Conservation (phyloP, 1,140 invertebrate genomes). For the Ceratina japonica region DNA sequence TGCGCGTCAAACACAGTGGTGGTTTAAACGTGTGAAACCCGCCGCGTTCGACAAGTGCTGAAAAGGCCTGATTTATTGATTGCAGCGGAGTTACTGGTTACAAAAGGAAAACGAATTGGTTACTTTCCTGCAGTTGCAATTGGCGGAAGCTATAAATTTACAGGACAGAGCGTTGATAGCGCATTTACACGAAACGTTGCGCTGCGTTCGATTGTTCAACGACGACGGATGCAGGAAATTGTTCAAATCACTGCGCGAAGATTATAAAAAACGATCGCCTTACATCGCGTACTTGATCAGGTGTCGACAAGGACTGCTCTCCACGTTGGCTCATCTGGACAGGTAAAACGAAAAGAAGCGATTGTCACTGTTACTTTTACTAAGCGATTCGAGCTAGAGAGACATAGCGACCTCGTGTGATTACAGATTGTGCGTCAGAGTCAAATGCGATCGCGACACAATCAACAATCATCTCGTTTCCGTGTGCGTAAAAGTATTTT, state of each 20-base stretch:
- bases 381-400: neutral
- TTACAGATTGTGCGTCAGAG: constrained; percentile 82
- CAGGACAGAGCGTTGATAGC: constrained; percentile 90
- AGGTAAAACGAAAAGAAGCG: constrained; percentile 74
- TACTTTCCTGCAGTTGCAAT: constrained; percentile 87
- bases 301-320: constrained; percentile 89
- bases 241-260: constrained; percentile 88
- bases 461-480: constrained; percentile 89
- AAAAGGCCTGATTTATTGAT: constrained; percentile 6
- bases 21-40: no score
- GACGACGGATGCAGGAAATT: constrained; percentile 87
- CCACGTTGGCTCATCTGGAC: constrained; percentile 89
- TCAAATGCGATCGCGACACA: constrained; percentile 86
- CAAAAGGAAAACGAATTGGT: constrained; percentile 85
- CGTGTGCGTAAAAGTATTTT: constrained; percentile 88
- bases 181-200: constrained; percentile 92
- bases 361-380: neutral
- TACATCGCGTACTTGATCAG: constrained; percentile 93
- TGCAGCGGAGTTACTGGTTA: constrained; percentile 77
- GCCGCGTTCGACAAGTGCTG: no score
- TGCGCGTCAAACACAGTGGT: no score
- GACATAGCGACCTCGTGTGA: neutral
- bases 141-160: constrained; percentile 93
- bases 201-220: constrained; percentile 89
- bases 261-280: constrained; percentile 88